These are phyloP conservation scores for Tetranychus piercei DNA, from an alignment of 2,888 invertebrate species.

Conservation along the genomic window DNA sequence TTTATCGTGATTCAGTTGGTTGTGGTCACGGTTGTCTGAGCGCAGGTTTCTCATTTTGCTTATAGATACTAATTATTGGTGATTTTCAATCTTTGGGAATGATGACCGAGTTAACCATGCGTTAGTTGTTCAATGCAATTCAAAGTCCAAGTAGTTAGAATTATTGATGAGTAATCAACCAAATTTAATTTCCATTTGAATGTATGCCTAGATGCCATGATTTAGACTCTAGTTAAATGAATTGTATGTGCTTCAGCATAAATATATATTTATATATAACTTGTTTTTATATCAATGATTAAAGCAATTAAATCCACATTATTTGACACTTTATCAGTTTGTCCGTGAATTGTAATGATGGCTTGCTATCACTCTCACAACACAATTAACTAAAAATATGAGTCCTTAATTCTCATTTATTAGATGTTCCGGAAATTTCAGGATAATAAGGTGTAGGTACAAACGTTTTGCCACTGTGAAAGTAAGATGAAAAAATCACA, in stretches of 20 bases:
- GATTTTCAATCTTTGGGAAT: too few species aligned
- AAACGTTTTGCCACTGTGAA: slow-evolving; percentile 8
- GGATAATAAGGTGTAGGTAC: slow-evolving; percentile 6
- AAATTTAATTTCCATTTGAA: too few species aligned
- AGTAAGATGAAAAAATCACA: too few species aligned
- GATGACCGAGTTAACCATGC: too few species aligned
- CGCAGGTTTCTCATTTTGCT: too few species aligned
- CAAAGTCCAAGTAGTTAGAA: too few species aligned
- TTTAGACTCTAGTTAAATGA: background rate
- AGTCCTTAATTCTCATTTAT: background rate
- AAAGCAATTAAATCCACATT: background rate
- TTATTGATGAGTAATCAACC: too few species aligned
- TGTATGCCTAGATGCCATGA: background rate
- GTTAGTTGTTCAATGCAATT: too few species aligned
- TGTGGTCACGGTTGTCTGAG: too few species aligned
- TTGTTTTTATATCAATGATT: background rate
- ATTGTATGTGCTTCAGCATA: background rate
- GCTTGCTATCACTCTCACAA: background rate
- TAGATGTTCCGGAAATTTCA: background rate
- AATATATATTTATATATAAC: background rate
- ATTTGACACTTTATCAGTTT: background rate
- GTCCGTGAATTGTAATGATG: background rate
- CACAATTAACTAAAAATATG: background rate
- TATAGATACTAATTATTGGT: too few species aligned
- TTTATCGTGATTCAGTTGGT: too few species aligned